Evolutionary conservation across 2,888 invertebrate species (phyloP), one percentile per base, ranked within the genome.

Genomic region (Gastracanthus pulcherrimus): DNA sequence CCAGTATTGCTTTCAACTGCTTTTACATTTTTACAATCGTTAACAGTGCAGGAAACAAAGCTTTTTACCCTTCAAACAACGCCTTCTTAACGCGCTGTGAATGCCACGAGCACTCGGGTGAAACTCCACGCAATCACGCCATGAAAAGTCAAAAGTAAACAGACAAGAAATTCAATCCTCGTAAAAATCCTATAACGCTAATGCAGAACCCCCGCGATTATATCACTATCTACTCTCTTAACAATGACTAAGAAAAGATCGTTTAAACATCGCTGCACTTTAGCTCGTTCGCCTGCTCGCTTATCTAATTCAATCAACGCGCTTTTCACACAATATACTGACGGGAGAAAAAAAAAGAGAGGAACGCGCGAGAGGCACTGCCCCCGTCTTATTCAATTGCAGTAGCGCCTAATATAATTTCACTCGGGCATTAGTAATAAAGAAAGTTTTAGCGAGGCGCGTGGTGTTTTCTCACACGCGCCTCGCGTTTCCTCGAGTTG

Each of bases 391-490:
- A 38, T 38, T 51, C 55, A 55, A 76, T 76, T 36, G 34, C 34
- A 55, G n/a, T 16, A 62, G 13, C 16, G 34, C 7, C 34, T 29
- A 75, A 75, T n/a, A n/a, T 62, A 70, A 75, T 80, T 75, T 80
- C 36, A 55, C 69, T 48, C 9, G 7, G n/a, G 48, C 62, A 38
- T 60, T 58, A 19, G 48, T 62, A 41, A 60, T 34, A 34, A 78
- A 58, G 71, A 71, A 74, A 75, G 69, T 75, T 41, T 51, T 38
- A 64, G 41, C 60, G 26, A 45, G n/a, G n/a, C n/a, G n/a, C n/a
- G n/a, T n/a, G n/a, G n/a, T n/a, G n/a, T n/a, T n/a, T 71, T 70
- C 69, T 75, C 80, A 80, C 69, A 80, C 67, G 79, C 67, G 74
- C 67, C 55, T 74, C 72, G 62, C 36, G 74, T 69, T 79, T 74